These are phyloP conservation scores for Bothrops alternatus DNA, from an alignment of 2,797 vertebrate species.

Conservation along the genomic window DNA sequence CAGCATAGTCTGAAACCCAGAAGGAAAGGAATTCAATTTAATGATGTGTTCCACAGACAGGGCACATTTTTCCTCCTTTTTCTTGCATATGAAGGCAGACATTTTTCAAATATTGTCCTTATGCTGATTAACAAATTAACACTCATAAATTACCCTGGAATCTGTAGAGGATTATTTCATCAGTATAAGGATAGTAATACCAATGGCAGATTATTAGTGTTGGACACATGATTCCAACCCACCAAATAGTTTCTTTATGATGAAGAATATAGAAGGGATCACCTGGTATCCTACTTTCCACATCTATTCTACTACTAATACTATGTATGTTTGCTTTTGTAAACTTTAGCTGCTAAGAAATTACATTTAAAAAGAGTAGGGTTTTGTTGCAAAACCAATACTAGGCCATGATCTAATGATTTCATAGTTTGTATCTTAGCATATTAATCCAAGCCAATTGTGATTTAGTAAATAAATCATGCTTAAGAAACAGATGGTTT, in stretches of 20 bases:
- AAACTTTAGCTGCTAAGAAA: background rate
- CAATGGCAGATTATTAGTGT: background rate
- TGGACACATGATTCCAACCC: background rate
- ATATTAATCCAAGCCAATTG: background rate
- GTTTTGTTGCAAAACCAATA: background rate
- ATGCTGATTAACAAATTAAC: background rate
- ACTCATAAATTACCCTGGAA: background rate
- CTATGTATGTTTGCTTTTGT: background rate
- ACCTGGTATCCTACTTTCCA: background rate
- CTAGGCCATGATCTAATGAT: background rate
- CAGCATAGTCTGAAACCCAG: background rate
- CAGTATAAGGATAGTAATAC: background rate
- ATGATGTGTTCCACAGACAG: background rate
- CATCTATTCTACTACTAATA: background rate
- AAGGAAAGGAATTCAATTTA: background rate
- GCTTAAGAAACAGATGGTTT: background rate
- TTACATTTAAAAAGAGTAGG: background rate
- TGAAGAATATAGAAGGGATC: background rate
- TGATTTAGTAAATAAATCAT: background rate
- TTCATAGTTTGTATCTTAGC: background rate
- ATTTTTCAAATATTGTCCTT: background rate
- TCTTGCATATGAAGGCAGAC: background rate
- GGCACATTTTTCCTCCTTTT: background rate
- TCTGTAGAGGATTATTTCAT: background rate
- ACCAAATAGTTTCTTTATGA: background rate